Evolutionary conservation across 1,140 invertebrate genomes (phyloP).

Genomic region (Drosophila albomicans): DNA sequence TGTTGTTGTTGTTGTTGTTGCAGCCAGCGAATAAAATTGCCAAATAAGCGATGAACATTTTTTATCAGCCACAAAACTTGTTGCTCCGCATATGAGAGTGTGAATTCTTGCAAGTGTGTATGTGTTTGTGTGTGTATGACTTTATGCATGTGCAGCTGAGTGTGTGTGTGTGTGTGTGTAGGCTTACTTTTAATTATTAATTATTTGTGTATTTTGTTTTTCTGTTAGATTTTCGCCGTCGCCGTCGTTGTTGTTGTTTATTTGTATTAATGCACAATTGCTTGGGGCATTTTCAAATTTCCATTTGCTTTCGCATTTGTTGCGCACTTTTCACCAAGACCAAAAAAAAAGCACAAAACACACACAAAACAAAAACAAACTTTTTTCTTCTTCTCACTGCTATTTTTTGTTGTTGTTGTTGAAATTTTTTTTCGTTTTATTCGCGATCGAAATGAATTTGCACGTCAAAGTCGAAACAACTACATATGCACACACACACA

Average conservation of each 20-base stretch:
- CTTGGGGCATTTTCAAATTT: conserved; percentile 31
- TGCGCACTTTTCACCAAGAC: conserved; percentile 52
- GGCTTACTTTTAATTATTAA: conserved; percentile 72
- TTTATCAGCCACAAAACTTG: conserved; percentile 78
- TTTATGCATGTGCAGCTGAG: conserved; percentile 23
- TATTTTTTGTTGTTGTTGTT: conserved; percentile 4
- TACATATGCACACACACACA: conserved; percentile 15
- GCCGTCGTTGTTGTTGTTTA: conserved; percentile 13
- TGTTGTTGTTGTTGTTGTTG: conserved; percentile 22
- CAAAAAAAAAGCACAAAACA: conserved; percentile 49
- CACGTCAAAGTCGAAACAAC: conserved; percentile 43
- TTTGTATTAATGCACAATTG: conserved; percentile 23
- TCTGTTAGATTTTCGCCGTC: conserved; percentile 31
- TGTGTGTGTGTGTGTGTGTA: conserved; percentile 32
- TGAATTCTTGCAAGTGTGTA: conserved; percentile 12
- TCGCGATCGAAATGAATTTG: conserved; percentile 46
- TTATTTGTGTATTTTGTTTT: conserved; percentile 53
- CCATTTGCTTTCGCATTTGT: conserved; percentile 22
- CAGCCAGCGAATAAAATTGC: conserved; percentile 40
- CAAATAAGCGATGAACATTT: conserved; percentile 75
- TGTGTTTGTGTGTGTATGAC: conserved; percentile 9
- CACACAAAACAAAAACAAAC: conserved; percentile 41
- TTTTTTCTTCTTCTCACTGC: conserved; percentile 11
- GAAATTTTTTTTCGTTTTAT: conserved; percentile 15
- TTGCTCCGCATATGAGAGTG: conserved; percentile 40